phyloP scores from a whole-genome alignment of 92 coral and sea anemone genomes.

The Phymanthus crucifer region DNA sequence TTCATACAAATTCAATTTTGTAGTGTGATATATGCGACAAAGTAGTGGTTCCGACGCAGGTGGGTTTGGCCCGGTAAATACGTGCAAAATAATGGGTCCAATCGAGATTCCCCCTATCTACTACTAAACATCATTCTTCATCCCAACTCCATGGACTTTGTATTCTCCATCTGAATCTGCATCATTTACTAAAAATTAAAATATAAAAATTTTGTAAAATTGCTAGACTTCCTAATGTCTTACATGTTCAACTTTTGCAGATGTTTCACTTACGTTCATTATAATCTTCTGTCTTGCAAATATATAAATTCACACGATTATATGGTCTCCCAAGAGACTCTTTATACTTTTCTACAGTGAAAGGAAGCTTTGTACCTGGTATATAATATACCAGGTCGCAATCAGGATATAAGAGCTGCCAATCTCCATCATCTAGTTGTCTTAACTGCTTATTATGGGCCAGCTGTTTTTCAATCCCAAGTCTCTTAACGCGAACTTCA shows the following conservation, averaged over 20 bases:
- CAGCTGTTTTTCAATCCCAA: constrained; percentile 12
- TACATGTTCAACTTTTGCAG: neutral
- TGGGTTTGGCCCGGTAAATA: no score
- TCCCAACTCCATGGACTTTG: no score
- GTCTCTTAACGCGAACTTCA: neutral
- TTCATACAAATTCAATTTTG: no score
- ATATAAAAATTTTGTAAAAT: no score
- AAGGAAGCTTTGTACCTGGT: constrained; percentile 28
- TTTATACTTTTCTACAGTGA: constrained; percentile 36
- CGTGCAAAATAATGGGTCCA: no score
- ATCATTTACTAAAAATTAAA: no score
- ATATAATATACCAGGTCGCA: constrained; percentile 11
- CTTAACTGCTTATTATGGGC: constrained; percentile 41
- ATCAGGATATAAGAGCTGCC: constrained; percentile 28
- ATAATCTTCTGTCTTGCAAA: constrained; percentile 42
- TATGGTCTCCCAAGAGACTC: constrained; percentile 46
- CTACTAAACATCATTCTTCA: no score
- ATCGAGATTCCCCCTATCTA: no score
- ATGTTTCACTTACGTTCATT: neutral
- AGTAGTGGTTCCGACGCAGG: no score
- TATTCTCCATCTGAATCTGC: no score
- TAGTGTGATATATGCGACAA: no score
- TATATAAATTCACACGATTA: constrained; percentile 28
- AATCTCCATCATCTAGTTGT: constrained; percentile 16
- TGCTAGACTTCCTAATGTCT: no score